Base-by-base conservation (phyloP, 2,797 vertebrate species). In the Clamator glandarius region DNA sequence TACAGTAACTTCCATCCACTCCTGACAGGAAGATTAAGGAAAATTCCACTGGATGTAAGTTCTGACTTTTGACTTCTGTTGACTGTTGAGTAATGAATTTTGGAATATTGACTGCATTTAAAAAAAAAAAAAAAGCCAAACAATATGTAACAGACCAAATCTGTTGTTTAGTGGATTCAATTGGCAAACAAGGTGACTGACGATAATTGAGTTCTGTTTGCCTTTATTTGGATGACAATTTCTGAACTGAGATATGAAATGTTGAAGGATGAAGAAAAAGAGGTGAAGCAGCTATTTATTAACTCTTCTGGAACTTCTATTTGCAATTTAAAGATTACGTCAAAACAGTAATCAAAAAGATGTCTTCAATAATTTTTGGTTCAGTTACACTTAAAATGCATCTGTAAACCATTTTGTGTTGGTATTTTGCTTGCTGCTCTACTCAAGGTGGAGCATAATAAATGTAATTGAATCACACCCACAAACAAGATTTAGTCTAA, bases 1-100 rank as follows among this genome's bases (percentile, higher is more conserved):
- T 99, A 98, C 63, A 74, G 94, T 68, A 99, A 99, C 94, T 99
- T 99, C 72, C 98, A 99, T 89, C 98, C 99, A 8, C 96, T 99
- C 69, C 95, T 99, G 44, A 96, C 98, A 46, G 98, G 98, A 83
- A 98, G 98, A 93, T 92, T 98, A 59, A 98, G 97, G 85, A 87
- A 90, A 20, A 96, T 99, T 91, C 87, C 94, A 33, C 8, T 98
- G 94, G 96, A 97, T 26, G 99, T 98, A 97, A 98, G 99, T 98
- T 87, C 28, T 89, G 36, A 29, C 15, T 87, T 78, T 50, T 69
- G 55, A 50, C 26, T 91, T 69, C 12, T 76, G 16, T 75, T 78
- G 46, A 19, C 19, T 83, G 1, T 44, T 64, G 15, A 72, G n/a
- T 82, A 69, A 50, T 54, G 42, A 75, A 57, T 57, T 39, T 31